A percentile compares a stretch with the other conserved stretches of the same genome.
Evolutionary conservation across 1,140 invertebrate genomes (phyloP).

Genomic region (Colletes gigas): DNA sequence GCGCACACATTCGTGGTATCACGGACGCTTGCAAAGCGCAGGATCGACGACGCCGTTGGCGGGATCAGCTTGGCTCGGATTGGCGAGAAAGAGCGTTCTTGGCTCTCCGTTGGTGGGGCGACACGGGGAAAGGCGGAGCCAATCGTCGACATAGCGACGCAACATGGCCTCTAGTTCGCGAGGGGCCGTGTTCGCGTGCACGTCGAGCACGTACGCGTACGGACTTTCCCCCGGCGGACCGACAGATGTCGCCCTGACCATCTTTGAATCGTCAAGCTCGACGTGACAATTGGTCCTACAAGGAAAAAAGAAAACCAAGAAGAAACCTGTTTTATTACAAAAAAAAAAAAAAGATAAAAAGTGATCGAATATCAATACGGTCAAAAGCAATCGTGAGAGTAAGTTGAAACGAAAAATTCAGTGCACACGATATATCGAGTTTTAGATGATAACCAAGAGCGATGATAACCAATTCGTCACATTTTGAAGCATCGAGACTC

Average conservation of each 20-base stretch:
- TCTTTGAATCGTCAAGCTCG: constrained; percentile 57
- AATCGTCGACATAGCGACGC: constrained; percentile 52
- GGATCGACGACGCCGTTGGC: constrained; percentile 24
- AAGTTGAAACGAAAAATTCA: constrained; percentile 9
- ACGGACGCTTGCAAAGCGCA: constrained; percentile 17
- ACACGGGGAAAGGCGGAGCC: constrained; percentile 42
- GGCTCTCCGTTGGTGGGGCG: constrained; percentile 34
- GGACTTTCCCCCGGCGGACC: constrained; percentile 45
- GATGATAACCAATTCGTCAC: constrained; percentile 22
- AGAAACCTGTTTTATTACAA: constrained; percentile 19
- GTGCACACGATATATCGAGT: not conserved
- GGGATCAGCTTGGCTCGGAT: constrained; percentile 28
- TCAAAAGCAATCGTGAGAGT: constrained; percentile 15
- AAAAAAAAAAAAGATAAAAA: not conserved
- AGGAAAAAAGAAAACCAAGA: constrained; percentile 14
- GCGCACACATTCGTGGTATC: not conserved
- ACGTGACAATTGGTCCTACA: constrained; percentile 39
- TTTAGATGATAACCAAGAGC: not conserved
- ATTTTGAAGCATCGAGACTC: constrained; percentile 7
- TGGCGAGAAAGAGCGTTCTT: constrained; percentile 20
- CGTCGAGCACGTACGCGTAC: constrained; percentile 54
- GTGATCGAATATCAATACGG: constrained; percentile 11
- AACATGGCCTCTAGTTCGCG: constrained; percentile 71
- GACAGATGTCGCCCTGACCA: constrained; percentile 61
- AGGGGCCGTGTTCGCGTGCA: constrained; percentile 62